These are phyloP conservation scores for Protobothrops mucrosquamatus DNA, from an alignment of 2,113 vertebrate species.

Conservation along the genomic window DNA sequence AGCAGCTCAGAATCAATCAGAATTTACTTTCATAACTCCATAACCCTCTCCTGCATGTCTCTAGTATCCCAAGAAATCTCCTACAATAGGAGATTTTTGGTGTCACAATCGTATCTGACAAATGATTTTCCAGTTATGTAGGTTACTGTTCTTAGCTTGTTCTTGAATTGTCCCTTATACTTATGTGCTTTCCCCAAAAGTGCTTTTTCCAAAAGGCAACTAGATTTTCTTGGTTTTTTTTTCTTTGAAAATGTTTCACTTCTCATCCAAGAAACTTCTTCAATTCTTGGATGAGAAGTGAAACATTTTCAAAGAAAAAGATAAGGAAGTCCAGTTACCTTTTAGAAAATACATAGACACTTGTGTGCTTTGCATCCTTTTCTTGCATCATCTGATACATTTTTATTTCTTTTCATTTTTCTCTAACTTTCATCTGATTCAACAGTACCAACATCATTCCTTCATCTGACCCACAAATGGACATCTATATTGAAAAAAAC, in stretches of 20 bases:
- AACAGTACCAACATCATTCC: not conserved
- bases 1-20: not conserved
- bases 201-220: not conserved
- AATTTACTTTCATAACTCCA: not conserved
- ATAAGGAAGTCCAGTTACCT: not conserved
- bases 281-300: not conserved
- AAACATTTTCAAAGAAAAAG: not conserved
- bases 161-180: not conserved
- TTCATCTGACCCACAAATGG: not conserved
- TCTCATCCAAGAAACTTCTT: not conserved
- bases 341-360: not conserved
- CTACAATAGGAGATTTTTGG: not conserved
- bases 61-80: not conserved
- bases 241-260: not conserved
- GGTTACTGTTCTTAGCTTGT: not conserved
- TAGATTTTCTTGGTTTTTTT: not conserved
- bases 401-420: no score
- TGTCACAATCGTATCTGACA: not conserved
- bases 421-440: not conserved
- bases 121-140: not conserved
- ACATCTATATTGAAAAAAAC: not conserved
- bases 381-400: not conserved
- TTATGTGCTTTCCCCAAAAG: not conserved
- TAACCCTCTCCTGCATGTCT: not conserved
- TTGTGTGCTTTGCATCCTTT: not conserved